These are phyloP conservation scores for Epizoanthus illoricatus DNA, from an alignment of 92 coral and sea anemone species.

Conservation along the genomic window DNA sequence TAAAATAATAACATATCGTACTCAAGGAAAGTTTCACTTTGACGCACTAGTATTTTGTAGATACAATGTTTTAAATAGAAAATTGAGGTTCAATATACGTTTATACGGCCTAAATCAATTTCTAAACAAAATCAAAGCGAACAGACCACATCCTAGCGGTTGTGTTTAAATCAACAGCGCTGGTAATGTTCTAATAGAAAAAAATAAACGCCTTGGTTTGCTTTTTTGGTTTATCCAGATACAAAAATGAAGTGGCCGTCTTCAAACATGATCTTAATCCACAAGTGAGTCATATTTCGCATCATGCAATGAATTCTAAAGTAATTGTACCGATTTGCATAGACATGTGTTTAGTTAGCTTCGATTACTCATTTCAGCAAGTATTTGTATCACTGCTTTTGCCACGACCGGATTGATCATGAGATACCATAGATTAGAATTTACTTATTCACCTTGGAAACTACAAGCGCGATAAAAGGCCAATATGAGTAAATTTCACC, in stretches of 20 bases:
- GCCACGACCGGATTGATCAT: neutral
- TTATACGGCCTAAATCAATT: neutral
- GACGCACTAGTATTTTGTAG: neutral
- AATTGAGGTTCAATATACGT: neutral
- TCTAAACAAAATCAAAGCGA: neutral
- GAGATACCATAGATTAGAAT: neutral
- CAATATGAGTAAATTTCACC: neutral
- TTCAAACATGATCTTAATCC: neutral
- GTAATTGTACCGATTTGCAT: conserved; percentile 1
- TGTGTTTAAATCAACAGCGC: neutral
- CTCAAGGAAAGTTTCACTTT: neutral
- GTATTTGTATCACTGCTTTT: neutral
- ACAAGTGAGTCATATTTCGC: neutral
- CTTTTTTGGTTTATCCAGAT: neutral
- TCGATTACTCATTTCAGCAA: conserved; percentile 20
- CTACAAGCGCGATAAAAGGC: neutral
- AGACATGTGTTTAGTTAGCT: neutral
- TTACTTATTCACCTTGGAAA: conserved; percentile 10
- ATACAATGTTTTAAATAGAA: neutral
- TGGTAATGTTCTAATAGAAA: too few relatives aligned
- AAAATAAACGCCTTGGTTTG: neutral
- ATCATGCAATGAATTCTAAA: neutral
- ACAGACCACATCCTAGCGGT: too few relatives aligned
- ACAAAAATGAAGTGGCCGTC: neutral
- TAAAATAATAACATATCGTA: neutral